Percentiles rank a stretch among this genome's conserved stretches.
These are phyloP conservation scores for Acanthosepion pharaonis DNA, from an alignment of 2,888 invertebrate genomes.

Conservation along the genomic window DNA sequence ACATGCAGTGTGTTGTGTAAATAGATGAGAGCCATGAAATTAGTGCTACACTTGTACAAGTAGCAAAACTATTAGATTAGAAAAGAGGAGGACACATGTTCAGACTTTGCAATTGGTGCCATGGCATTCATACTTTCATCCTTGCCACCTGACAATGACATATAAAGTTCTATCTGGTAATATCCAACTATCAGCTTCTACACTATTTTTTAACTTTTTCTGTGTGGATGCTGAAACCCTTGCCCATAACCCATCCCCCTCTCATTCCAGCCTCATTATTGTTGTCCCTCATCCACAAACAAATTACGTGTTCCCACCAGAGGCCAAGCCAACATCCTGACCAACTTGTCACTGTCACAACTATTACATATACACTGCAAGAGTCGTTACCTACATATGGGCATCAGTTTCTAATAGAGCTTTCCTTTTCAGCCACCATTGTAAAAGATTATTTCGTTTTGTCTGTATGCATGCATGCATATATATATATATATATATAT, in stretches of 20 bases:
- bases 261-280: not conserved
- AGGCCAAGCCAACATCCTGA: not conserved
- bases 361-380: not conserved
- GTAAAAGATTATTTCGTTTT: not conserved
- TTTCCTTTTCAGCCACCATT: not conserved
- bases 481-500: not conserved
- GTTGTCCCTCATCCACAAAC: conserved; percentile 22
- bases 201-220: not conserved
- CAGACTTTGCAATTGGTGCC: not conserved
- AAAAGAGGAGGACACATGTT: not conserved
- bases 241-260: not conserved
- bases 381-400: not conserved
- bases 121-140: not conserved
- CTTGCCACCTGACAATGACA: not conserved
- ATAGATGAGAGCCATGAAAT: too few relatives aligned
- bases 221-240: not conserved
- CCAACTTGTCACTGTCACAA: not conserved
- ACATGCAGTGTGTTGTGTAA: too few relatives aligned
- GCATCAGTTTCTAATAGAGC: not conserved
- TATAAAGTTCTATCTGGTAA: not conserved
- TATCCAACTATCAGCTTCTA: not conserved
- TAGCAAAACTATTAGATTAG: too few relatives aligned
- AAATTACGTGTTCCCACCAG: not conserved
- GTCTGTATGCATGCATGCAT: not conserved
- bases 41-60: too few relatives aligned